A percentile compares a stretch with the other conserved stretches of the same genome.
These are phyloP conservation scores for Chondrosia reniformis DNA, from an alignment of 37 sponge, comb jelly and placozoan genomes.

Conservation along the genomic window DNA sequence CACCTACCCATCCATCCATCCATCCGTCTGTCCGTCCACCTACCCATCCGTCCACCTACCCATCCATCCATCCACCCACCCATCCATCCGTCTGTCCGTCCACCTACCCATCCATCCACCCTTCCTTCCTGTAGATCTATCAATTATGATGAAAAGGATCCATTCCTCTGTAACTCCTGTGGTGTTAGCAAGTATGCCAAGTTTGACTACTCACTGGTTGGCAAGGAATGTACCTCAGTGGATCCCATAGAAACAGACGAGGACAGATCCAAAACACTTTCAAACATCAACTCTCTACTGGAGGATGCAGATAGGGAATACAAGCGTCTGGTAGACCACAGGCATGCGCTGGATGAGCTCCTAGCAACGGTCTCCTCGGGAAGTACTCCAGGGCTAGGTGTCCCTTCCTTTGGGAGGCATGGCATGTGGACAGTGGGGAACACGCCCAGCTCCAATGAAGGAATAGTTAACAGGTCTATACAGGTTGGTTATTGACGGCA, in stretches of 20 bases:
- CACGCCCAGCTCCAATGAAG: not conserved
- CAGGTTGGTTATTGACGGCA: constrained; percentile 27
- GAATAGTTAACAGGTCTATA: constrained; percentile 62
- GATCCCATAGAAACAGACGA: constrained; percentile 92
- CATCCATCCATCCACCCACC: not conserved
- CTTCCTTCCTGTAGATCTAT: constrained; percentile 56
- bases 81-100: not conserved
- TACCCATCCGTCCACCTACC: not conserved
- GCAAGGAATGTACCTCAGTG: constrained; percentile 71
- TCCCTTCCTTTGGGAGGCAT: not conserved
- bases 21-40: not conserved
- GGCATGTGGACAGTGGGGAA: too few species aligned
- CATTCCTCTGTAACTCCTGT: constrained; percentile 92
- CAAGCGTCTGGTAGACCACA: constrained; percentile 62
- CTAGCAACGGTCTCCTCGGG: constrained; percentile 51
- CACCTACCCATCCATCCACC: not conserved
- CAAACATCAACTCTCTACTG: constrained; percentile 71
- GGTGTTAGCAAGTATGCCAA: constrained; percentile 92
- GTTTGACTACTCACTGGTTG: constrained; percentile 69
- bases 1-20: not conserved
- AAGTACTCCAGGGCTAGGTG: not conserved
- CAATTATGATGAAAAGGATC: constrained; percentile 96
- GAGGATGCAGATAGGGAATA: constrained; percentile 79
- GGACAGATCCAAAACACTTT: constrained; percentile 74
- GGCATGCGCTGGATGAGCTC: constrained; percentile 69